These are phyloP conservation scores for Cygnus olor DNA, from an alignment of 2,797 vertebrate genomes.

Conservation along the genomic window DNA sequence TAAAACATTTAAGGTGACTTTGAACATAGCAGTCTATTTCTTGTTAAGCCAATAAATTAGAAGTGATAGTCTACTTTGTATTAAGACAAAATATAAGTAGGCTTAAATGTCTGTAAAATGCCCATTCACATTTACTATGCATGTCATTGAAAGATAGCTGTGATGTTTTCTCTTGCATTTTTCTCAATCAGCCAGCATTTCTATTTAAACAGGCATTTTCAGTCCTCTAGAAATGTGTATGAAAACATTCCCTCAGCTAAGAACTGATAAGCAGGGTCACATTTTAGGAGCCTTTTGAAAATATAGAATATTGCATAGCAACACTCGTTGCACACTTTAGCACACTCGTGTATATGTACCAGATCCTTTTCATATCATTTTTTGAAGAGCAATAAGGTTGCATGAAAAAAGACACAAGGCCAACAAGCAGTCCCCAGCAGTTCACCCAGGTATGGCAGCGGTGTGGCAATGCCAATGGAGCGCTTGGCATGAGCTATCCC, in stretches of 20 bases:
- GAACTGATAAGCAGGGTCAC: not conserved
- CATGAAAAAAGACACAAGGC: not conserved
- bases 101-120: not conserved
- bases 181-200: not conserved
- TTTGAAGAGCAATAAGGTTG: not conserved
- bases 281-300: not conserved
- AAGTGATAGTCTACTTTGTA: not conserved
- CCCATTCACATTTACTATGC: not conserved
- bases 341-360: no score
- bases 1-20: constrained; percentile 14
- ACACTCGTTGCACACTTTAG: not conserved
- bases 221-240: not conserved
- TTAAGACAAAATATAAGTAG: not conserved
- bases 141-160: not conserved
- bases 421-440: not conserved
- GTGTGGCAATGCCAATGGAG: not conserved
- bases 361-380: not conserved
- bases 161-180: not conserved
- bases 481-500: not conserved
- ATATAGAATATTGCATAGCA: not conserved
- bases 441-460: fast-evolving
- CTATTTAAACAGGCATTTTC: not conserved
- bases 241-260: not conserved
- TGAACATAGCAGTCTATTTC: not conserved
- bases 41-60: not conserved